Evolutionary conservation across 2,113 vertebrate genomes (phyloP).

Genomic region (Paramormyrops kingsleyae): DNA sequence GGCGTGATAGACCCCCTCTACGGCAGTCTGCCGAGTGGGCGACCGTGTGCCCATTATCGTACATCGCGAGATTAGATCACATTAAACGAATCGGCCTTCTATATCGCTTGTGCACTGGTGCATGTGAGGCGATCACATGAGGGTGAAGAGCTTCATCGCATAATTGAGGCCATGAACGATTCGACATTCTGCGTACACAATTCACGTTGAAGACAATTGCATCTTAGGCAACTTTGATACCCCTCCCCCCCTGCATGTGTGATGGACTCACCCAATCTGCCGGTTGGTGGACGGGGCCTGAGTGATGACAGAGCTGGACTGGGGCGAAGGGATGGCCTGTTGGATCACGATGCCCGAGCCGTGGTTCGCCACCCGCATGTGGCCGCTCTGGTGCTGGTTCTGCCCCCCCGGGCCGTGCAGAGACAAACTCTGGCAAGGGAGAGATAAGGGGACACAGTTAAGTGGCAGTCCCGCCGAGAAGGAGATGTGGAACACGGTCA

Average conservation of each 20-base stretch:
- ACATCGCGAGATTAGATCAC: background rate
- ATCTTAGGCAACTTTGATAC: background rate
- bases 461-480: background rate
- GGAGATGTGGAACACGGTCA: background rate
- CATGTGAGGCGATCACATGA: background rate
- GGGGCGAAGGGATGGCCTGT: slow-evolving; percentile 77
- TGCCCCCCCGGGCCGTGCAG: slow-evolving; percentile 52
- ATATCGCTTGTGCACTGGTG: background rate
- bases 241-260: background rate
- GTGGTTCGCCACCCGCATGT: slow-evolving; percentile 64
- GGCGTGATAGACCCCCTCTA: background rate
- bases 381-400: slow-evolving; percentile 58
- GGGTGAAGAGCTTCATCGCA: background rate
- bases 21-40: background rate
- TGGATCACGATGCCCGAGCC: slow-evolving; percentile 83
- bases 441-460: background rate
- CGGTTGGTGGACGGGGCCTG: slow-evolving; percentile 82
- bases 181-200: background rate
- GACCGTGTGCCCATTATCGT: background rate
- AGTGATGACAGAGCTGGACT: slow-evolving; percentile 81
- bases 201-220: background rate
- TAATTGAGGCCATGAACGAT: background rate
- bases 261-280: slow-evolving; percentile 78
- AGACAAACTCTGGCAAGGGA: slow-evolving; percentile 64
- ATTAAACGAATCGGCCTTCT: background rate